Percentiles rank a stretch among this genome's conserved stretches.
Evolutionary conservation across 2,888 invertebrate species (phyloP).

Genomic region (Oeneis ivallda): DNA sequence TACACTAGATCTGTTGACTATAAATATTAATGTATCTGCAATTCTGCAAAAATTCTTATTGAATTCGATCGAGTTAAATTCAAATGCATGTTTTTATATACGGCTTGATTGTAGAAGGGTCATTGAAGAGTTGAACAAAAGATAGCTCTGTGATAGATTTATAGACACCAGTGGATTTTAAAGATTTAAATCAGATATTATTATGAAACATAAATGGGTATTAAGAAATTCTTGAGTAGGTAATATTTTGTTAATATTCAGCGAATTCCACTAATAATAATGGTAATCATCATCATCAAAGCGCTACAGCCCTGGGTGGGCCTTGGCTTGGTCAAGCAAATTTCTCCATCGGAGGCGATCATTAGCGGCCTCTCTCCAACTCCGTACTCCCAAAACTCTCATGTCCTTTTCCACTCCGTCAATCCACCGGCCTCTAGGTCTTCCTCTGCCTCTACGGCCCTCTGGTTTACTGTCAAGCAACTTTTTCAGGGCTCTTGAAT

Average conservation of each 20-base stretch:
- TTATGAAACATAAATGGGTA: neutral
- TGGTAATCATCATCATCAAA: too few relatives aligned
- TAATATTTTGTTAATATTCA: neutral
- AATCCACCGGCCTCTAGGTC: too few relatives aligned
- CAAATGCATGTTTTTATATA: neutral
- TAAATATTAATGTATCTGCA: constrained; percentile 7
- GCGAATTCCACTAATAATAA: neutral
- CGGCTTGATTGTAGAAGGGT: too few relatives aligned
- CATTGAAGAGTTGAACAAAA: neutral
- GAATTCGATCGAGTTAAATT: neutral
- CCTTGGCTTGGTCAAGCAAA: too few relatives aligned
- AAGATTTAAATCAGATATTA: neutral
- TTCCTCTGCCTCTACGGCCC: too few relatives aligned
- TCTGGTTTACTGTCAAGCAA: too few relatives aligned
- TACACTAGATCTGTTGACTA: constrained; percentile 3
- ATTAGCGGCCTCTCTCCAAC: too few relatives aligned
- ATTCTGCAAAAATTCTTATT: neutral
- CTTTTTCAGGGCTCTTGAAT: too few relatives aligned
- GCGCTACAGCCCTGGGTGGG: too few relatives aligned
- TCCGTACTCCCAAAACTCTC: too few relatives aligned
- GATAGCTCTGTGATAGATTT: neutral
- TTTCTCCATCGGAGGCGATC: too few relatives aligned
- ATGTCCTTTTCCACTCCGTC: too few relatives aligned
- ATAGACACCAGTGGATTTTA: neutral
- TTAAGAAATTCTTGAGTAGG: neutral